Conservation (phyloP, 2,113 vertebrate genomes). For the Aepyceros melampus region DNA sequence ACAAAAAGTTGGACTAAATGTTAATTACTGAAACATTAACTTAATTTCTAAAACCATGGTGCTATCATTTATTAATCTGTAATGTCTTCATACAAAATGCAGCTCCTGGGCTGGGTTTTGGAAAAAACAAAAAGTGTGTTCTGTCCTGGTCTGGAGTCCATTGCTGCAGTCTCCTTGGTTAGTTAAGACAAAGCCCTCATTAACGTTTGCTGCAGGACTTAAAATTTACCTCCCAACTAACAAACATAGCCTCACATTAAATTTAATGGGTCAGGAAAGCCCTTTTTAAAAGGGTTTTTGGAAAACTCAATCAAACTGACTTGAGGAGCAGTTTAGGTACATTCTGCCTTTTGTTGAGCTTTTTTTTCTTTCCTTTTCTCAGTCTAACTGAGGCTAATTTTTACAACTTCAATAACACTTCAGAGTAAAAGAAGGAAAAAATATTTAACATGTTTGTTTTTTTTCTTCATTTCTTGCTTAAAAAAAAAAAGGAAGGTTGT, state of each 20-base stretch:
- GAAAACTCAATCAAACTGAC: constrained; percentile 85
- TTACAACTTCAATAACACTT: constrained; percentile 86
- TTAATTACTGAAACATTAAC: constrained; percentile 93
- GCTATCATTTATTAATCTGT: constrained; percentile 95
- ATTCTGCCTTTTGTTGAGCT: constrained; percentile 81
- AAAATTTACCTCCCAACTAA: constrained; percentile 90
- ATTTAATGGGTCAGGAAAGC: constrained; percentile 83
- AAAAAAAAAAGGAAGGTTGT: constrained; percentile 79
- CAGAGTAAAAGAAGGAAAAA: constrained; percentile 78
- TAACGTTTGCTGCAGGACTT: constrained; percentile 89
- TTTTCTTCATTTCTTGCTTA: constrained; percentile 81
- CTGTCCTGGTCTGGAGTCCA: constrained; percentile 83
- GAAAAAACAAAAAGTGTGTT: constrained; percentile 77
- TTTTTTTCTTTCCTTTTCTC: constrained; percentile 84
- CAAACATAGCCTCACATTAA: constrained; percentile 84
- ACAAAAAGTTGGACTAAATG: constrained; percentile 93
- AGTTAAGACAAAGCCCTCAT: constrained; percentile 89
- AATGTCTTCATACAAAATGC: constrained; percentile 88
- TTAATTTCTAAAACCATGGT: constrained; percentile 93
- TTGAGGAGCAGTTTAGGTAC: constrained; percentile 82
- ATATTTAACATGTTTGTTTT: constrained; percentile 87
- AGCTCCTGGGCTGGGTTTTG: constrained; percentile 93
- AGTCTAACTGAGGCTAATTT: constrained; percentile 95
- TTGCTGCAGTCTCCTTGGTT: constrained; percentile 88
- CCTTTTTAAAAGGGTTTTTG: constrained; percentile 79